Evolutionary conservation across 2,888 invertebrate genomes (phyloP).

Genomic region (Chymomyza procnemis): DNA sequence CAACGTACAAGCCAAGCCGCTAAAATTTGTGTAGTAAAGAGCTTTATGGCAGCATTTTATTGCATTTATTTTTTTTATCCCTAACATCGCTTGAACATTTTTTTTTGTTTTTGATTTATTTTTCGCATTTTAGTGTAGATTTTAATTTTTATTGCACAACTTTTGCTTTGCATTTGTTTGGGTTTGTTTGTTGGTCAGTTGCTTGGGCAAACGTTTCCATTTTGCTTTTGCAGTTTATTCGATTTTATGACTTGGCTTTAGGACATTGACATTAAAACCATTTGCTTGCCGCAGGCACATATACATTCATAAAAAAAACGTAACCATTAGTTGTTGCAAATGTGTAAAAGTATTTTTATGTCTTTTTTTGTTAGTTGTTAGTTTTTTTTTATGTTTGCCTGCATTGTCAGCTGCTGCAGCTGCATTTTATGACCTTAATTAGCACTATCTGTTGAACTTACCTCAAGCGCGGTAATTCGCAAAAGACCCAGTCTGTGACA

Average conservation of each 20-base stretch:
- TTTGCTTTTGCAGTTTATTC: not conserved
- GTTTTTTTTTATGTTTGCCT: constrained; percentile 26
- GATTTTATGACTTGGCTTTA: not conserved
- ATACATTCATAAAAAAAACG: not conserved
- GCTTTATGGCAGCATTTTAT: constrained; percentile 56
- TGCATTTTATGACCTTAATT: not conserved
- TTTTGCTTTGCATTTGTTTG: constrained; percentile 20
- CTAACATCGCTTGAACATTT: too few species aligned
- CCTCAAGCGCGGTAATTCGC: constrained; percentile 86
- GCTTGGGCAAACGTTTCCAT: not conserved
- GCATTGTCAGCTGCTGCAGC: constrained; percentile 8
- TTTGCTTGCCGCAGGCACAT: not conserved
- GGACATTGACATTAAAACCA: not conserved
- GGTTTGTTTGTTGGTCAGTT: not conserved
- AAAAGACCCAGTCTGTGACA: constrained; percentile 89
- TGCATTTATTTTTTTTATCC: constrained; percentile 39
- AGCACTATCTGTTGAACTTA: constrained; percentile 64
- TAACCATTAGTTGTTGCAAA: not conserved
- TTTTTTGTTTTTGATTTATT: not conserved
- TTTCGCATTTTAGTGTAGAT: constrained; percentile 22
- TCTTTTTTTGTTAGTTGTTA: not conserved
- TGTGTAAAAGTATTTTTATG: not conserved
- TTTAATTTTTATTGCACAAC: not conserved
- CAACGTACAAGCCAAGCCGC: not conserved
- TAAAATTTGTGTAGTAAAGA: constrained; percentile 27